Conservation (phyloP, 2,888 invertebrate species). For the Mayetiola destructor region DNA sequence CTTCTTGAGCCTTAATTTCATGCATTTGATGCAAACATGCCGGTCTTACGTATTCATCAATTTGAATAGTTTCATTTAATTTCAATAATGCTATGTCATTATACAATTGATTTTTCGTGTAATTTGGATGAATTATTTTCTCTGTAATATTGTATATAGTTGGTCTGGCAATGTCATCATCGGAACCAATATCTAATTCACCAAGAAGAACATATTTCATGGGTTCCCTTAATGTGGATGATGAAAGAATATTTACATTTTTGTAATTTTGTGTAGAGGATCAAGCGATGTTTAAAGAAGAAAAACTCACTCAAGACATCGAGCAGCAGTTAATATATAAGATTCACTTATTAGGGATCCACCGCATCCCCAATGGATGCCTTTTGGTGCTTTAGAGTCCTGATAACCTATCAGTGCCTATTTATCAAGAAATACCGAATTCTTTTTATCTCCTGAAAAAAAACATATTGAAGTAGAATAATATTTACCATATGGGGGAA, state of each 20-base stretch:
- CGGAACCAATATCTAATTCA: constrained; percentile 27
- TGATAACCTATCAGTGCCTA: too few species aligned
- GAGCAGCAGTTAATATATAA: constrained; percentile 46
- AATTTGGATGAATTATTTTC: constrained; percentile 32
- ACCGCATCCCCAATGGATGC: constrained; percentile 38
- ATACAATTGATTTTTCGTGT: constrained; percentile 34
- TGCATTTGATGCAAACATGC: constrained; percentile 33
- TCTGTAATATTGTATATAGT: constrained; percentile 27
- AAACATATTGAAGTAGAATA: too few species aligned
- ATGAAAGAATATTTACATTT: background rate
- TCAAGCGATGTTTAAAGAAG: too few species aligned
- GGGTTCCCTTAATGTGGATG: constrained; percentile 19
- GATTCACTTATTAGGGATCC: constrained; percentile 41
- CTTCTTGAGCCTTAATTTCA: constrained; percentile 21
- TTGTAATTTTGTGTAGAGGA: background rate
- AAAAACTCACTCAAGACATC: constrained; percentile 34
- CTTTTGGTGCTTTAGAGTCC: too few species aligned
- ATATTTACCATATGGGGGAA: too few species aligned
- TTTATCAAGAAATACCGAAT: too few species aligned
- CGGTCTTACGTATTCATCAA: constrained; percentile 34
- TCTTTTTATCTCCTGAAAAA: too few species aligned
- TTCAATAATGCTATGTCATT: constrained; percentile 42
- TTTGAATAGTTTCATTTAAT: constrained; percentile 29
- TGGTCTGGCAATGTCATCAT: constrained; percentile 26
- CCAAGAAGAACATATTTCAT: constrained; percentile 29